Evolutionary conservation across 2,797 vertebrate species (phyloP), one percentile per base, ranked within the genome.

Genomic region (Acrossocheilus wenchowensis): DNA sequence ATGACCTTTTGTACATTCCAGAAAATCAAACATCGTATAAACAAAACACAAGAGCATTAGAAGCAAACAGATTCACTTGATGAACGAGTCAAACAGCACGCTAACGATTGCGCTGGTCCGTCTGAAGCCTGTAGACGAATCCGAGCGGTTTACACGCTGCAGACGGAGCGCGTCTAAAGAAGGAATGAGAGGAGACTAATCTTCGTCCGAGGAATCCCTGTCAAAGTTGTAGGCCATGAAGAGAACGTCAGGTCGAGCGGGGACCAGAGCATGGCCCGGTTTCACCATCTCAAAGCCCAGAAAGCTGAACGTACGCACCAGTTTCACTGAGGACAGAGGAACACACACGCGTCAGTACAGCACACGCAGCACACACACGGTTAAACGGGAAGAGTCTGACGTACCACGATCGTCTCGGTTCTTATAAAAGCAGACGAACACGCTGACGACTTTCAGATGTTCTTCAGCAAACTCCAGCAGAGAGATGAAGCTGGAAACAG

Each of bases 231-330:
- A 96, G 90, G 95, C 95, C 96, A 97, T 96, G 93, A 96, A 97
- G 93, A 97, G 94, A 86, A 96, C 95, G n/a, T 97, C 96, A 26
- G 95, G 95, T 93, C 96, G 94, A 90, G 96, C 93, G 21, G 96
- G 96, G 93, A 95, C 94, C 85, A 95, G 94, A 93, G 96, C 92
- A 88, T 96, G 96, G 94, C 96, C 96, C 88, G 96, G 96, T 95
- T 95, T 96, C 95, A 97, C 95, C 91, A 96, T 95, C 95, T 96
- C 95, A 94, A 97, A 97, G 95, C 96, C 96, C 93, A 97, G 94
- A 89, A 96, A 97, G 94, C 96, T 95, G 95, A 97, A 97, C 34
- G 96, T 95, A 87, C 96, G 96, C 91, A 97, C 94, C 89, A 97
- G 93, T 92, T 95, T 96, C 90, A 95, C 96, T 96, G 43, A 73